These are phyloP conservation scores for Brachyrhaphis roseni DNA, from an alignment of 2,797 vertebrate species.

Conservation along the genomic window DNA sequence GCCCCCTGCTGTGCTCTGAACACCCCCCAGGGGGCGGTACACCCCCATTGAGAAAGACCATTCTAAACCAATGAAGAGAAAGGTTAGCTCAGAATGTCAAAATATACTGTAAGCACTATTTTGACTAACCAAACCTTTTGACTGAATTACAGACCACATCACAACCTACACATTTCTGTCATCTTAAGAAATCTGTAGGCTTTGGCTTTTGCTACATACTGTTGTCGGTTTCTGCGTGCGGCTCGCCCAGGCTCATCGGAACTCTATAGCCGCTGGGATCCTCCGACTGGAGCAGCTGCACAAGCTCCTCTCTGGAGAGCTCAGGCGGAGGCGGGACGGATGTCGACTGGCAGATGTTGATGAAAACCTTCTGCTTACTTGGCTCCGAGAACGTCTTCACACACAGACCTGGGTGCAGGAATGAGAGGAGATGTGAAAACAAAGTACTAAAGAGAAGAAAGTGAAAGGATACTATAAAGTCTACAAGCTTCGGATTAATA, in stretches of 20 bases:
- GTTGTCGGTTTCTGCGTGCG: conserved; percentile 88
- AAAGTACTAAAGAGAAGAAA: neutral
- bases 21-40: no score
- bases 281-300: conserved; percentile 88
- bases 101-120: no score
- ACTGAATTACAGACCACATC: no score
- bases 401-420: conserved; percentile 82
- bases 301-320: conserved; percentile 83
- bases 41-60: no score
- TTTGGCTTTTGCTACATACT: conserved; percentile 73
- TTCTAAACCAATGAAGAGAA: no score
- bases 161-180: neutral
- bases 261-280: conserved; percentile 87
- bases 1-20: no score
- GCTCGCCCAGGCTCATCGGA: conserved; percentile 92
- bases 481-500: neutral
- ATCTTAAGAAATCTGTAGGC: no score
- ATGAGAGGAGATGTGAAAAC: neutral
- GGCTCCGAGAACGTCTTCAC: conserved; percentile 83
- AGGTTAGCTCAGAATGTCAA: neutral
- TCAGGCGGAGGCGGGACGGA: conserved; percentile 85
- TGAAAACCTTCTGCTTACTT: conserved; percentile 84
- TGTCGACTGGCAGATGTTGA: conserved; percentile 89
- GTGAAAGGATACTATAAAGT: neutral
- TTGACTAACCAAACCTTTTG: no score